A percentile compares a stretch with the other conserved stretches of the same genome.
phyloP scores from a whole-genome alignment of 2,113 vertebrate species.

The Podilymbus podiceps region DNA sequence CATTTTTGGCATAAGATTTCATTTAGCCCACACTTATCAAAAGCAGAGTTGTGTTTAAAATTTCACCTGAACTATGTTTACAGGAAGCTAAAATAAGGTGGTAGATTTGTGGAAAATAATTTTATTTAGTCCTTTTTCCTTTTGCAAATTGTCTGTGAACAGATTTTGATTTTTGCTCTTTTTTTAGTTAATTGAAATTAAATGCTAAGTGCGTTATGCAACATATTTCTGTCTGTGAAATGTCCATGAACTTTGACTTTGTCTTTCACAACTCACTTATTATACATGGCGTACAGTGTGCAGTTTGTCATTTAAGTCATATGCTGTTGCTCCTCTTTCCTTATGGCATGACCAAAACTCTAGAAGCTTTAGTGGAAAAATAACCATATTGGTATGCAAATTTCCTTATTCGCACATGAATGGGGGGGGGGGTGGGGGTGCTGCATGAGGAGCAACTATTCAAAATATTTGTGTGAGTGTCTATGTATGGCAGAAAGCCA shows the following conservation, averaged over 20 bases:
- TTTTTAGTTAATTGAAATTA: slow-evolving; percentile 66
- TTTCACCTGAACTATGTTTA: neutral
- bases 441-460: slow-evolving; percentile 55
- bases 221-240: slow-evolving; percentile 70
- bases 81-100: slow-evolving; percentile 4
- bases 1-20: neutral
- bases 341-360: slow-evolving; percentile 71
- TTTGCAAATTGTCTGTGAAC: slow-evolving; percentile 62
- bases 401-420: slow-evolving; percentile 67
- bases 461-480: slow-evolving; percentile 64
- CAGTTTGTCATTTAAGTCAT: slow-evolving; percentile 69
- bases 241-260: slow-evolving; percentile 66
- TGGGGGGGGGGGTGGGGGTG: neutral
- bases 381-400: slow-evolving; percentile 71
- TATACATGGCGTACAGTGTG: slow-evolving; percentile 60
- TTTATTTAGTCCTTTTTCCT: slow-evolving; percentile 21
- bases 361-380: slow-evolving; percentile 67
- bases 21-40: neutral
- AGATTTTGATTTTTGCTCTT: slow-evolving; percentile 71
- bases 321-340: slow-evolving; percentile 70
- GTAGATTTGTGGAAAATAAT: neutral
- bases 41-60: neutral
- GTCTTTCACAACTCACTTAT: slow-evolving; percentile 68
- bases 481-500: slow-evolving; percentile 54
- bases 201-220: slow-evolving; percentile 55